Evolutionary conservation across 37 sponge, comb jelly and placozoan species (phyloP).

Genomic region (Eunapius fragilis): DNA sequence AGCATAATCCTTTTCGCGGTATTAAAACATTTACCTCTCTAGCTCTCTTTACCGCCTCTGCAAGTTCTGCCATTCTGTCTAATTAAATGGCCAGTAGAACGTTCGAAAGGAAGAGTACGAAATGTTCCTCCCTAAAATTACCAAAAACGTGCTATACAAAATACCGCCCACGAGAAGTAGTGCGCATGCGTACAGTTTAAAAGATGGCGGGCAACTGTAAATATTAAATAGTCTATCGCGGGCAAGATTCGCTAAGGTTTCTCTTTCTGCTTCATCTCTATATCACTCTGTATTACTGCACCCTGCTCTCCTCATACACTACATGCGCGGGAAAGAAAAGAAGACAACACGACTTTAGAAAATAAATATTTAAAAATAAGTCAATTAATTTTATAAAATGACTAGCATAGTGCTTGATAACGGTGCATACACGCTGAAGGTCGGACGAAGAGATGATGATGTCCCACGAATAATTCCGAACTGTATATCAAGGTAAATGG

Average conservation of each 20-base stretch:
- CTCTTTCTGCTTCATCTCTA: not conserved
- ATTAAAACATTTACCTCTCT: conserved; percentile 49
- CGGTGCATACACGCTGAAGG: conserved; percentile 83
- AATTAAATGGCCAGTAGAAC: not conserved
- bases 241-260: not conserved
- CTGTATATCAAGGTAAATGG: conserved; percentile 69
- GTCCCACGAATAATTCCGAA: conserved; percentile 76
- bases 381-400: not conserved
- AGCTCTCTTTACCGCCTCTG: conserved; percentile 68
- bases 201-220: not conserved
- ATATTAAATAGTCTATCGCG: not conserved
- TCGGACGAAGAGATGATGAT: conserved; percentile 35
- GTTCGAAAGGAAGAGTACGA: not conserved
- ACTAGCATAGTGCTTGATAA: conserved; percentile 74
- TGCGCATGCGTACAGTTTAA: not conserved
- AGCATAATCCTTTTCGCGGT: not conserved
- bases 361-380: no score
- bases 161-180: not conserved
- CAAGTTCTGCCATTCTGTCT: conserved; percentile 9
- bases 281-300: not conserved
- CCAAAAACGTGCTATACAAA: not conserved
- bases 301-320: not conserved
- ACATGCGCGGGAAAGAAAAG: not conserved
- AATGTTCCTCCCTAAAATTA: not conserved
- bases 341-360: no score